Evolutionary conservation across 2,797 vertebrate genomes (phyloP).

Genomic region (Gadopsis marmoratus): DNA sequence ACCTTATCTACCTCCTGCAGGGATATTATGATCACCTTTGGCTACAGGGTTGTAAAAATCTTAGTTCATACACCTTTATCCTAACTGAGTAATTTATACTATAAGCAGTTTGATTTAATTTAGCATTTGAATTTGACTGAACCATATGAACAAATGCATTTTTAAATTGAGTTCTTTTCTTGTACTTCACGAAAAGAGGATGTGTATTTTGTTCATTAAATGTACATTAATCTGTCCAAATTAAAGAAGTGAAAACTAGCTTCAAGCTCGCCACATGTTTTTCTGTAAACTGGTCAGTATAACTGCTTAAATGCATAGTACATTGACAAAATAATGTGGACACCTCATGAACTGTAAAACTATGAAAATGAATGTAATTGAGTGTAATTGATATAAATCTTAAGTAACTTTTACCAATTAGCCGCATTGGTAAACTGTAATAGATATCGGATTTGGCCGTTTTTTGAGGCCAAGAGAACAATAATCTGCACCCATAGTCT

Average conservation of each 20-base stretch:
- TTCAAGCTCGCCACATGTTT: not conserved
- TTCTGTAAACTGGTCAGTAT: not conserved
- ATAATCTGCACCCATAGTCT: not conserved
- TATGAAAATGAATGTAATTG: not conserved
- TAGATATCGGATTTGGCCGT: not conserved
- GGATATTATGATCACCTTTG: not conserved
- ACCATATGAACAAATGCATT: not conserved
- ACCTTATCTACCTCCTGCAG: not conserved
- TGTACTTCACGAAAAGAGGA: not conserved
- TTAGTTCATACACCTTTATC: not conserved
- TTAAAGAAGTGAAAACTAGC: slow-evolving; percentile 24
- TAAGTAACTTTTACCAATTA: not conserved
- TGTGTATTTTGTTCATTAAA: not conserved
- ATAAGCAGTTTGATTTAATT: not conserved
- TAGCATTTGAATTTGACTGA: not conserved
- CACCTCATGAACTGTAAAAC: not conserved
- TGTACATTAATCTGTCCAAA: not conserved
- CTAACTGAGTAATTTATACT: not conserved
- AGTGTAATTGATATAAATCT: too few relatives aligned
- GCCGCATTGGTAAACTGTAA: not conserved
- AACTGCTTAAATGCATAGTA: not conserved
- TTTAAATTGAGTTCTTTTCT: not conserved
- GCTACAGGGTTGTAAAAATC: not conserved
- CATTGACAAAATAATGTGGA: not conserved
- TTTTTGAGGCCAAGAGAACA: not conserved